These are phyloP conservation scores for Solea senegalensis DNA, from an alignment of 2,113 vertebrate genomes.

Conservation along the genomic window DNA sequence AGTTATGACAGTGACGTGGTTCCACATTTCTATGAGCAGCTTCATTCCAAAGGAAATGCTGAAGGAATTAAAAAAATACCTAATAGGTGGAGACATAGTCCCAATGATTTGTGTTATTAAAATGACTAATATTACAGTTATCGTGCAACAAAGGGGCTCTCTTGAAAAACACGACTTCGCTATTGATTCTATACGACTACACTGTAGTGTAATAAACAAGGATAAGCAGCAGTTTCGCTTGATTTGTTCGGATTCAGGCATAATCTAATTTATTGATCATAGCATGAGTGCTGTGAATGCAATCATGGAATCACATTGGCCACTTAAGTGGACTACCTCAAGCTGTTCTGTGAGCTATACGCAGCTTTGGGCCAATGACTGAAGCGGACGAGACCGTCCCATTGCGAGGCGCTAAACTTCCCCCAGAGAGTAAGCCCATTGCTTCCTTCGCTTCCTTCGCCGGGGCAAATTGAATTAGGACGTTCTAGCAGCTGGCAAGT, in stretches of 20 bases:
- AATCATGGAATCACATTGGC: constrained; percentile 30
- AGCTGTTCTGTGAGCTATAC: constrained; percentile 22
- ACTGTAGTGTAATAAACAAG: not conserved
- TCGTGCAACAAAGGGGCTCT: too few relatives aligned
- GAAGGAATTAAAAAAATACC: too few relatives aligned
- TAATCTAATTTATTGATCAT: constrained; percentile 42
- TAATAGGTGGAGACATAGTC: not conserved
- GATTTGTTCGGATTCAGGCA: constrained; percentile 14
- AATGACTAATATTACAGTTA: too few relatives aligned
- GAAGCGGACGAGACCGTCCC: constrained; percentile 56
- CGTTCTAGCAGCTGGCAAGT: constrained; percentile 72
- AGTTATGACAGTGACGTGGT: too few relatives aligned
- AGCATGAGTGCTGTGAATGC: constrained; percentile 29
- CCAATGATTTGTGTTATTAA: not conserved
- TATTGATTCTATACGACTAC: not conserved
- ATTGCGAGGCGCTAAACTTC: constrained; percentile 56
- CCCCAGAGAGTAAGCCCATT: constrained; percentile 62
- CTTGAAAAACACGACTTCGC: not conserved
- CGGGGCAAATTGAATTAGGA: constrained; percentile 80
- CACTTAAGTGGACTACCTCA: constrained; percentile 44
- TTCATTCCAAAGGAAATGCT: too few relatives aligned
- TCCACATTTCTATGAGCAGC: too few relatives aligned
- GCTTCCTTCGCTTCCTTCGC: constrained; percentile 74
- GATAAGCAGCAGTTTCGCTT: not conserved
- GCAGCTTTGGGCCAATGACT: constrained; percentile 56